Base-by-base conservation (phyloP, 92 coral and sea anemone species). In the Palythoa caribaeorum region DNA sequence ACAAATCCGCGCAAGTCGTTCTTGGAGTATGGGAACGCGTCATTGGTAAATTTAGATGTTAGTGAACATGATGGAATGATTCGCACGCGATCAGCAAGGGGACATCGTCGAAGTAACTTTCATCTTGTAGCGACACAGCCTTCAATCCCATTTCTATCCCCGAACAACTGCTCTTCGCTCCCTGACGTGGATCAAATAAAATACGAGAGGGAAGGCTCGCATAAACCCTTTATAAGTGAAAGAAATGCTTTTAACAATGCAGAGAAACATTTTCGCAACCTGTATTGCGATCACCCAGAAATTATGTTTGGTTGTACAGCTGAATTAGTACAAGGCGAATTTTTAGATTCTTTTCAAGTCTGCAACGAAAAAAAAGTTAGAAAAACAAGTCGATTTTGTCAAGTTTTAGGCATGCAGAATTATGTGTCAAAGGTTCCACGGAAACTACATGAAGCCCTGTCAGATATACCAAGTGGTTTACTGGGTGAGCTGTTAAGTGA, bases 11-110 rank as follows among this genome's bases (percentile, higher is more conserved):
- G 85, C 17, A 96, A 95, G 84, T 89, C 91, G 9, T 92, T 93
- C 47, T 75, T 94, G 35, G 99, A 95, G 50, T 97, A 97, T 85
- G 98, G 99, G 13, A 93, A 93, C 51, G 66, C 93, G 9, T 92
- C 97, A n/a, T 60, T 86, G 21, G 77, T 88, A 38, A 92, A 92
- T 68, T 44, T 97, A 12, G 92, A 86, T 65, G 78, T 92, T 38
- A 86, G 90, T 54, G 91, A 87, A 48, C 71, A 79, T 13, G 85
- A 52, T n/a, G 38, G 77, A 19, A 40, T 71, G 72, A 73, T 91
- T 17, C 66, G 90, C 20, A 14, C 85, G 13, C 68, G 87, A 17
- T 83, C 97, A 65, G 91, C 87, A 38, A 94, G 88, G 89, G 85
- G 81, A 13, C 88, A 88, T n/a, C 53, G 65, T 77, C 73, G 83